Evolutionary conservation across 2,113 vertebrate genomes (phyloP).

Genomic region (Apistogramma diplotaenia): DNA sequence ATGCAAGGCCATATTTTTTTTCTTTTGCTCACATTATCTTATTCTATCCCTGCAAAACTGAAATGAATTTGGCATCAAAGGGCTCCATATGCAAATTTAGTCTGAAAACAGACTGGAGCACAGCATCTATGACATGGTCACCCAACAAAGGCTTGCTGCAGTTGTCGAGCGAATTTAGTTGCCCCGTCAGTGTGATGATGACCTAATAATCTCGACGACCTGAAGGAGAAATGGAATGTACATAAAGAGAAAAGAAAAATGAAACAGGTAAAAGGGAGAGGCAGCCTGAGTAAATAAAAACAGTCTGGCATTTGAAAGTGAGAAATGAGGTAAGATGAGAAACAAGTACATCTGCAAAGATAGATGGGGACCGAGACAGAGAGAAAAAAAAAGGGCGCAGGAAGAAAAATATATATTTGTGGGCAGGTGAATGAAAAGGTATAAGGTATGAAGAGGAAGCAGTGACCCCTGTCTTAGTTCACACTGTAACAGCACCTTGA

Average conservation of each 20-base stretch:
- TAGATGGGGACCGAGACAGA: neutral
- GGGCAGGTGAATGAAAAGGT: conserved; percentile 12
- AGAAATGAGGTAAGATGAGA: neutral
- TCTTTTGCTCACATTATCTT: neutral
- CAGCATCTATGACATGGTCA: neutral
- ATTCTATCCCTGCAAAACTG: neutral
- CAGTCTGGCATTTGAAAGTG: neutral
- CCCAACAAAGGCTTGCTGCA: neutral
- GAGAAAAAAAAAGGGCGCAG: neutral
- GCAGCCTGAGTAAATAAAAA: neutral
- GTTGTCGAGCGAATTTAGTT: neutral
- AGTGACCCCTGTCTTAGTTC: conserved; percentile 44
- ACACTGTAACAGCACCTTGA: conserved; percentile 38
- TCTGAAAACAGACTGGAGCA: neutral
- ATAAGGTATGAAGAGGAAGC: conserved; percentile 20
- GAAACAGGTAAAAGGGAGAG: neutral
- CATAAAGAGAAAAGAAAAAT: neutral
- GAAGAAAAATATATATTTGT: conserved; percentile 6
- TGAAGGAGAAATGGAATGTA: neutral
- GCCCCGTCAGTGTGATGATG: neutral
- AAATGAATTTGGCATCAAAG: neutral
- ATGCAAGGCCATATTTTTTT: neutral
- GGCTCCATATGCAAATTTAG: neutral
- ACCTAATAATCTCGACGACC: conserved; percentile 2
- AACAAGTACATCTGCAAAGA: neutral